Conservation (phyloP, 2,113 vertebrate genomes). For the Atractosteus spatula region DNA sequence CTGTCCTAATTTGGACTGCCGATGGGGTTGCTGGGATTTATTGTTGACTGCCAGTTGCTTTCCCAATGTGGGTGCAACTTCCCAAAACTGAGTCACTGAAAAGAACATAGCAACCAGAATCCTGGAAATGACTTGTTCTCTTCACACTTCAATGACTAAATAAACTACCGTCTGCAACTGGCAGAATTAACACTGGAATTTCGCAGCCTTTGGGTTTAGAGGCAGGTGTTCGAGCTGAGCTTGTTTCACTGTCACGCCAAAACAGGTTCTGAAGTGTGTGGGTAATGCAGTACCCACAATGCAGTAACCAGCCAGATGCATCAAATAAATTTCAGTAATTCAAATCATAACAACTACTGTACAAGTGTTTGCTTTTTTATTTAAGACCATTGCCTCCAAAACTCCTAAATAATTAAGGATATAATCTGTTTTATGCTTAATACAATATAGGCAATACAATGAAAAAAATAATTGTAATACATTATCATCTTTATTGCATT, state of each 20-base stretch:
- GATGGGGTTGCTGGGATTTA: conserved; percentile 18
- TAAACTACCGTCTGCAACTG: conserved; percentile 20
- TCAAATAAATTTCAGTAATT: not conserved
- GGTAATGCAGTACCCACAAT: not conserved
- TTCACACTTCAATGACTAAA: conserved; percentile 37
- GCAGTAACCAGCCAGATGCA: not conserved
- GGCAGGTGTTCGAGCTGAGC: too few species aligned
- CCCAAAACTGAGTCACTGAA: conserved; percentile 26
- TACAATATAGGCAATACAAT: not conserved
- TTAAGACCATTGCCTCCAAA: not conserved
- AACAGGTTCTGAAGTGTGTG: not conserved
- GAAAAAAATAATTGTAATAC: not conserved
- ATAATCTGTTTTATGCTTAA: not conserved
- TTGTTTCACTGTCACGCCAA: not conserved
- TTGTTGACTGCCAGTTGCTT: conserved; percentile 29
- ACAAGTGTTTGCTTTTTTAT: not conserved
- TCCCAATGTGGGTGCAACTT: conserved; percentile 26
- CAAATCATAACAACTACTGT: not conserved
- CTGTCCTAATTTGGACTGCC: conserved; percentile 6
- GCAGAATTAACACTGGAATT: not conserved
- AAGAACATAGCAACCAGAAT: conserved; percentile 23
- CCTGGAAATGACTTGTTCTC: conserved; percentile 13
- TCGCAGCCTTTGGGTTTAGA: too few species aligned
- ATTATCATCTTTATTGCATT: not conserved
- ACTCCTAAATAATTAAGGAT: not conserved